A percentile compares a stretch with the other conserved stretches of the same genome.
phyloP scores from a whole-genome alignment of 2,797 vertebrate species.

The Mico argentatus region DNA sequence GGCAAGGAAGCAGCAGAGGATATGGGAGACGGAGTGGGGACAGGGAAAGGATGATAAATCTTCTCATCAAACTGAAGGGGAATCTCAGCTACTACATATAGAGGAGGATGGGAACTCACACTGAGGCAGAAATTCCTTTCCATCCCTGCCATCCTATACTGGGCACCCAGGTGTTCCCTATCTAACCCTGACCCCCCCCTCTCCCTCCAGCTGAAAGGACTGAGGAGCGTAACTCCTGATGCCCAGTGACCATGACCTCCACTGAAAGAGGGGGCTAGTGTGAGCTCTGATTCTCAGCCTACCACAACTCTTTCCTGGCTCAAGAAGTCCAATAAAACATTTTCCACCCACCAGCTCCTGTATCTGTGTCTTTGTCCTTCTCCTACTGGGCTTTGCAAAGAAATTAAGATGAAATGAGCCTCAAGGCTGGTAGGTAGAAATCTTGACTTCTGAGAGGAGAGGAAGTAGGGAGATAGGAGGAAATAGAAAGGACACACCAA shows the following conservation, averaged over 20 bases:
- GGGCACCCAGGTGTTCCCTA: background rate
- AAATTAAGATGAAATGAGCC: background rate
- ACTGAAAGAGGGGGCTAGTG: background rate
- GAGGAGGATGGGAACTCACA: background rate
- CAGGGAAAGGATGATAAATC: background rate
- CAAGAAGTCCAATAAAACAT: constrained; percentile 61
- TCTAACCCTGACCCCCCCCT: background rate
- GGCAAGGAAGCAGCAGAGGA: background rate
- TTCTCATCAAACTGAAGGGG: background rate
- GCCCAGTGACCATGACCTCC: constrained; percentile 53
- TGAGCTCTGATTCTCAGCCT: background rate
- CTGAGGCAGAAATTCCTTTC: background rate
- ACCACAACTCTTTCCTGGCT: background rate
- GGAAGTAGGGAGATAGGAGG: background rate
- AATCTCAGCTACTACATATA: background rate
- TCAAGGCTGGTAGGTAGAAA: background rate
- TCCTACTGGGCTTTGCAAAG: background rate
- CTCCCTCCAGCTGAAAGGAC: constrained; percentile 69
- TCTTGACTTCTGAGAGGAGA: background rate
- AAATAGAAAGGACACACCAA: background rate
- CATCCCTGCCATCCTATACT: background rate
- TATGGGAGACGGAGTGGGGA: background rate
- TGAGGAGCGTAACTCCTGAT: constrained; percentile 62
- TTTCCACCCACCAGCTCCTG: constrained; percentile 20
- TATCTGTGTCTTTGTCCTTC: background rate